A percentile compares a stretch with the other conserved stretches of the same genome.
These are phyloP conservation scores for Virgularia gustaviana DNA, from an alignment of 92 coral and sea anemone species.

Conservation along the genomic window DNA sequence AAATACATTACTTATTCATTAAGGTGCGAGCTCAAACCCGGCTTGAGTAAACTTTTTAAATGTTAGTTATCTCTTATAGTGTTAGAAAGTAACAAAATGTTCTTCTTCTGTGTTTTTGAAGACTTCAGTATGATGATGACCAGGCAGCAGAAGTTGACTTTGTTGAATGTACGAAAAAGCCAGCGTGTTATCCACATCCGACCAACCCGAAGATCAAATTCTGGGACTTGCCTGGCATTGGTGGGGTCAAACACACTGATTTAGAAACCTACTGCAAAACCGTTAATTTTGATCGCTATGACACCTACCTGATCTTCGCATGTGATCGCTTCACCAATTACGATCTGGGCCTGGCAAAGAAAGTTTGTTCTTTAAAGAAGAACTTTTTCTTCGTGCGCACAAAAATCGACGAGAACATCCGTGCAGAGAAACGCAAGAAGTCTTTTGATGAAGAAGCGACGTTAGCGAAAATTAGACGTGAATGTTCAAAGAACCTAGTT, in stretches of 20 bases:
- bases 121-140: slow-evolving; percentile 28
- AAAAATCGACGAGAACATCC: slow-evolving; percentile 9
- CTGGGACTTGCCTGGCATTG: slow-evolving; percentile 47
- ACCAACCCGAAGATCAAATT: slow-evolving; percentile 23
- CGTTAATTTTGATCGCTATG: slow-evolving; percentile 12
- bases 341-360: slow-evolving; percentile 18
- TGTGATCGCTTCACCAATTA: slow-evolving; percentile 26
- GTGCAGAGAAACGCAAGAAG: slow-evolving; percentile 11
- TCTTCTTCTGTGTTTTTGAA: too few species aligned
- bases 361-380: slow-evolving; percentile 1
- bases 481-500: slow-evolving; percentile 2
- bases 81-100: too few species aligned
- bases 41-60: too few species aligned
- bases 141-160: slow-evolving; percentile 38
- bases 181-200: slow-evolving; percentile 23
- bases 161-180: slow-evolving; percentile 22
- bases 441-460: slow-evolving; percentile 16
- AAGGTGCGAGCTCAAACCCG: too few species aligned
- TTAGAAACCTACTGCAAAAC: slow-evolving; percentile 25
- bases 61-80: too few species aligned
- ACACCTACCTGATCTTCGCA: slow-evolving; percentile 31
- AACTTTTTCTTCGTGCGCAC: slow-evolving; percentile 21
- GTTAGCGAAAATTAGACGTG: not conserved
- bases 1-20: too few species aligned
- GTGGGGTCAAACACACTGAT: slow-evolving; percentile 25